Evolutionary conservation across 2,888 invertebrate species (phyloP).

Genomic region (Lithodes maja): DNA sequence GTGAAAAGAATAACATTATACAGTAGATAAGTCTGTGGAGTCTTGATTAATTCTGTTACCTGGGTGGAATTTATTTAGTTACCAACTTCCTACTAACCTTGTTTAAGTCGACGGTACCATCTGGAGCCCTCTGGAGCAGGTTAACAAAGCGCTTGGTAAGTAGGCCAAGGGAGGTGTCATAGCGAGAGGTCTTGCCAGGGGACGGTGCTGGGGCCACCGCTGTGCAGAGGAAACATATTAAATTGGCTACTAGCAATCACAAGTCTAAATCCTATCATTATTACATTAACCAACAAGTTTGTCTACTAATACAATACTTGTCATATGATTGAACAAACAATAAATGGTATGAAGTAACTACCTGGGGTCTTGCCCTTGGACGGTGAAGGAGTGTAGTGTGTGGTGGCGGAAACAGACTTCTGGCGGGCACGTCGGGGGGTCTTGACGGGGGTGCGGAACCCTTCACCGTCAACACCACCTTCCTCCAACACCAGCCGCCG

Average conservation of each 20-base stretch:
- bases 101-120: conserved; percentile 93
- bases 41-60: too few relatives aligned
- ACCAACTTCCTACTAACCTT: conserved; percentile 78
- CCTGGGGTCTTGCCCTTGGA: conserved; percentile 62
- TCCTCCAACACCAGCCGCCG: conserved; percentile 69
- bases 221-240: neutral
- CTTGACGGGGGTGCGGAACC: conserved; percentile 67
- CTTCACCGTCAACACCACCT: conserved; percentile 67
- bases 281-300: neutral
- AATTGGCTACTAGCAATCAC: neutral
- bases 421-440: conserved; percentile 60
- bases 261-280: neutral
- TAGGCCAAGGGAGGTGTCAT: conserved; percentile 95
- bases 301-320: neutral
- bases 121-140: conserved; percentile 87
- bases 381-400: conserved; percentile 68
- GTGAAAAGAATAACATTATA: too few relatives aligned
- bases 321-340: too few relatives aligned
- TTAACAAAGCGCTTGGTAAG: conserved; percentile 96
- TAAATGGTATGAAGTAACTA: neutral
- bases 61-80: too few relatives aligned
- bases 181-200: conserved; percentile 78
- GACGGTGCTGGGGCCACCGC: conserved; percentile 58
- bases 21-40: too few relatives aligned
- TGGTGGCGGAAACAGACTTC: conserved; percentile 57